Percentiles rank a stretch among this genome's conserved stretches.
These are phyloP conservation scores for Spialia ferax DNA, from an alignment of 2,888 invertebrate species.

Conservation along the genomic window DNA sequence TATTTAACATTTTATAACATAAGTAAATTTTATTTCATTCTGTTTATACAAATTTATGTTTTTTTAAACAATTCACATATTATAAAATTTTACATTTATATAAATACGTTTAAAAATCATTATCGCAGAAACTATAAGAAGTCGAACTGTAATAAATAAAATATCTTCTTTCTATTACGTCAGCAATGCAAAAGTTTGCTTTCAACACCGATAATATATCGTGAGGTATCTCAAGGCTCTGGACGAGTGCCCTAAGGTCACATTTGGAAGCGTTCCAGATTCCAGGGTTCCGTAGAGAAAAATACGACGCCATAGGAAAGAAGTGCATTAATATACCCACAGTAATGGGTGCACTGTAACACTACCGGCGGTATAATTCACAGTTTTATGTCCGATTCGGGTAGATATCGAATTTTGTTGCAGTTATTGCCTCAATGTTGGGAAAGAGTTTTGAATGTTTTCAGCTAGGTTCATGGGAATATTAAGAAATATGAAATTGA, in stretches of 20 bases:
- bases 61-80: too few species aligned
- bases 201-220: slow-evolving; percentile 50
- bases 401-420: background rate
- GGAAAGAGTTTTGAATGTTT: background rate
- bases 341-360: background rate
- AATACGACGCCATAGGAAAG: slow-evolving; percentile 30
- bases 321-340: slow-evolving; percentile 29
- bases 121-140: background rate
- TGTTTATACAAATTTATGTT: too few species aligned
- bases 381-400: slow-evolving; percentile 8
- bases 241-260: slow-evolving; percentile 59
- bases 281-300: slow-evolving; percentile 23
- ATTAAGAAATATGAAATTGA: background rate
- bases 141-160: background rate
- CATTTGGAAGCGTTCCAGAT: slow-evolving; percentile 39
- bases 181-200: slow-evolving; percentile 30
- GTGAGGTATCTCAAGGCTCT: slow-evolving; percentile 56
- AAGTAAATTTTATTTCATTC: too few species aligned
- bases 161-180: background rate
- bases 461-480: background rate
- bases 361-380: background rate
- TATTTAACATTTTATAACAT: too few species aligned
- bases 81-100: too few species aligned
- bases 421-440: background rate
- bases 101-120: too few species aligned